These are phyloP conservation scores for Barnardius zonarius DNA, from an alignment of 2,113 vertebrate genomes.

Conservation along the genomic window DNA sequence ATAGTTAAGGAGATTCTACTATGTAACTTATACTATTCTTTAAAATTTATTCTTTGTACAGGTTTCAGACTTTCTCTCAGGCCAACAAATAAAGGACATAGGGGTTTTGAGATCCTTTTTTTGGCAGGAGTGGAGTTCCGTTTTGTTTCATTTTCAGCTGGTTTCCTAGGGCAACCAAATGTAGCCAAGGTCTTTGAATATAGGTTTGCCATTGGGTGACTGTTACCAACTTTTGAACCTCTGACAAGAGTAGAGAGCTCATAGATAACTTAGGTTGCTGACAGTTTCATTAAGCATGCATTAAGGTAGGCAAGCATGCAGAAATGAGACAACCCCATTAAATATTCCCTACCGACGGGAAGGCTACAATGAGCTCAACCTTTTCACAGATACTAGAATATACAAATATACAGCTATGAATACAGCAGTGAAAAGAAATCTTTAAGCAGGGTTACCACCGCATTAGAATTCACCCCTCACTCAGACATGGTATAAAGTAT, in stretches of 20 bases:
- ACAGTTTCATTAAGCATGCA: background rate
- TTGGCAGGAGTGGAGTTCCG: background rate
- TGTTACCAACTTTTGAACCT: background rate
- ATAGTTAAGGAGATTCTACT: background rate
- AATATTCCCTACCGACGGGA: background rate
- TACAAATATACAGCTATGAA: background rate
- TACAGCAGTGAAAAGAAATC: background rate
- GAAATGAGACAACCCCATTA: background rate
- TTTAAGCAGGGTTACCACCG: background rate
- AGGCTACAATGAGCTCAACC: background rate
- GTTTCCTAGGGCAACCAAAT: background rate
- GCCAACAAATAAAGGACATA: background rate
- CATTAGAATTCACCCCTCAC: background rate
- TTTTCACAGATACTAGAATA: background rate
- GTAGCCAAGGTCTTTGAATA: background rate
- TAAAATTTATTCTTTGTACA: background rate
- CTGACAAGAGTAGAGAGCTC: background rate
- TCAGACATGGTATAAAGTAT: rapidly evolving
- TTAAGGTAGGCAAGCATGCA: background rate
- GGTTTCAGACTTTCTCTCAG: background rate
- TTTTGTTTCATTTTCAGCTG: background rate
- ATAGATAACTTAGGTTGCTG: background rate
- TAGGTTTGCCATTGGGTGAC: background rate
- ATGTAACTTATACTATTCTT: background rate
- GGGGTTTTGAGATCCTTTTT: background rate